A percentile compares a stretch with the other conserved stretches of the same genome.
phyloP scores from a whole-genome alignment of 2,888 invertebrate species.

The Acleris sparsana region DNA sequence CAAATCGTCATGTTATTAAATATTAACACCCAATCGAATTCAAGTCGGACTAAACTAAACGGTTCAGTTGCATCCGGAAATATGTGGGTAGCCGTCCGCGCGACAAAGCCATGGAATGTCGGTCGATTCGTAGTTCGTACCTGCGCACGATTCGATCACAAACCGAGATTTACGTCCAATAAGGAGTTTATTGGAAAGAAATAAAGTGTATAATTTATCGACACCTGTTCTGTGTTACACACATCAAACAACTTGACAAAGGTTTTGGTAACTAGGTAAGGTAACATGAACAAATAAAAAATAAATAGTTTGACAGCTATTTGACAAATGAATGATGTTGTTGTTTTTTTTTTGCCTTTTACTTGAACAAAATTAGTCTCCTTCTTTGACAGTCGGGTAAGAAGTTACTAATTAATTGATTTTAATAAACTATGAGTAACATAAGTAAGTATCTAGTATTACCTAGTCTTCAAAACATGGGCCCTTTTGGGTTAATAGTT shows the following conservation, averaged over 20 bases:
- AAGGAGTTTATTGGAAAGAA: slow-evolving; percentile 17
- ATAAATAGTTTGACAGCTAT: slow-evolving; percentile 8
- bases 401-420: no score
- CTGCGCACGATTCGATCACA: slow-evolving; percentile 48
- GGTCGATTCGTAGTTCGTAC: slow-evolving; percentile 54
- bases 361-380: no score
- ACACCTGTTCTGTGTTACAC: not conserved
- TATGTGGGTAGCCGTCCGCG: slow-evolving; percentile 63
- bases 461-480: no score
- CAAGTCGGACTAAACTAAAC: slow-evolving; percentile 53
- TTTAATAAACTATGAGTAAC: no score
- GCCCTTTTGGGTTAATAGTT: no score
- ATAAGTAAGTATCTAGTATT: no score
- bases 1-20: slow-evolving; percentile 45
- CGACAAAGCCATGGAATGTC: slow-evolving; percentile 75
- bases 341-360: not conserved
- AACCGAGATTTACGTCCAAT: slow-evolving; percentile 12
- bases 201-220: slow-evolving; percentile 8
- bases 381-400: no score
- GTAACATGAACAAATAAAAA: slow-evolving; percentile 19
- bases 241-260: slow-evolving; percentile 17
- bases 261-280: slow-evolving; percentile 8
- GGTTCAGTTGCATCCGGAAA: slow-evolving; percentile 69
- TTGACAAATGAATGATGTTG: slow-evolving; percentile 26
- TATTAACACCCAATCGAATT: slow-evolving; percentile 52